Base-by-base conservation (phyloP, 1,140 invertebrate species). In the Trialeurodes vaporariorum region DNA sequence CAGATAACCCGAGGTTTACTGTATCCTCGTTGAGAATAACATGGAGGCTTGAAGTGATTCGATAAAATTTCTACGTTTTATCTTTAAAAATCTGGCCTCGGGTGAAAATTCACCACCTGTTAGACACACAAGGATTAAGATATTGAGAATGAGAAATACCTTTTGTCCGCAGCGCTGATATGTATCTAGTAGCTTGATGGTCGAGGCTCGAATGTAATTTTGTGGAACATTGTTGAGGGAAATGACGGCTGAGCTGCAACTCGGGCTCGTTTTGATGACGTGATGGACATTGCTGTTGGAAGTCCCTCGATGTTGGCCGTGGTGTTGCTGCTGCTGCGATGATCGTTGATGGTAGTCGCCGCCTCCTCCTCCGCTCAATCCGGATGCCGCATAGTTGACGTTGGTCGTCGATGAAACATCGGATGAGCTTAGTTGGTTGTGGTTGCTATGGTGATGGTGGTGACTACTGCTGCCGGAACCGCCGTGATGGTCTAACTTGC, bases 181-280 rank as follows among this genome's bases (percentile, higher is more conserved):
- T 70, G 84, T 84, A 75, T 88, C 87, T 82, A 88, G 77, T 71
- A 87, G 80, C 80, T 88, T 88, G 76, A 87, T 87, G 70, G 86
- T 86, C 67, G 85, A 87, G 71, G 86, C 83, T 73, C 85, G 82
- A 72, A 87, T 83, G 77, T 85, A 82, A 74, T 83, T 84, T 74
- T 86, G 84, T 68, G 68, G 66, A 17, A 49, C 34, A 49, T 49
- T 49, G 34, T 49, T 49, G 34, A 49, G 34, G 17, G 34, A 49
- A 49, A 49, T 49, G 17, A 49, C 34, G 34, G 34, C 34, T 65
- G 64, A 65, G 60, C 59, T 66, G 65, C 49, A 65, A 9, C 64
- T 65, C 17, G 70, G 70, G 61, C 67, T 69, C n/a, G 61, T 62
- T 26, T 71, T 68, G 25, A 67, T 69, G 63, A 69, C 65, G n/a